Percentiles rank a stretch among this genome's conserved stretches.
These are phyloP conservation scores for Cerastoderma edule DNA, from an alignment of 2,888 invertebrate genomes.

Conservation along the genomic window DNA sequence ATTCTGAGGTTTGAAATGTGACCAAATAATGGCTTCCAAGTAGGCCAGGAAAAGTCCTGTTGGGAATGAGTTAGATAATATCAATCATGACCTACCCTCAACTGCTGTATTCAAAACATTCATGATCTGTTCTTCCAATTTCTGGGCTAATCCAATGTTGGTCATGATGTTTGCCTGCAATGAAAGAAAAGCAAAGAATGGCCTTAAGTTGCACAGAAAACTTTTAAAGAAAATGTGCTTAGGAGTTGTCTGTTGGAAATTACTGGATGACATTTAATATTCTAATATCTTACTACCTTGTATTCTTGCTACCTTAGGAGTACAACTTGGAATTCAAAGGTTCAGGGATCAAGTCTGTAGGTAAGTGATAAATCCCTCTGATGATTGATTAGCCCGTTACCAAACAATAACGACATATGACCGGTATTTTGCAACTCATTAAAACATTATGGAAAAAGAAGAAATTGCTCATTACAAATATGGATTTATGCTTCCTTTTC, in stretches of 20 bases:
- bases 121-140: conserved; percentile 80
- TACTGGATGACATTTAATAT: neutral
- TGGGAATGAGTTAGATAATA: neutral
- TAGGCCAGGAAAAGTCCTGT: too few species aligned
- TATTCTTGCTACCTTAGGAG: too few species aligned
- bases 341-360: too few species aligned
- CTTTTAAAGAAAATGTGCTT: neutral
- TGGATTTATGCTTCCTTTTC: neutral
- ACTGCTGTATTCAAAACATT: conserved; percentile 79
- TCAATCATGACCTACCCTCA: conserved; percentile 70
- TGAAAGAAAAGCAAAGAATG: neutral
- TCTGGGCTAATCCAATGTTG: conserved; percentile 76
- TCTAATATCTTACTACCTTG: too few species aligned
- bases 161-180: conserved; percentile 77
- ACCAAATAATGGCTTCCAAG: too few species aligned
- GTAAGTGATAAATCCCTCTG: too few species aligned
- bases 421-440: neutral
- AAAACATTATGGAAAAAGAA: neutral
- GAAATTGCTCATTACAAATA: neutral
- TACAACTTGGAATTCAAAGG: too few species aligned
- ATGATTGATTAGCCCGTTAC: neutral
- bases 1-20: too few species aligned
- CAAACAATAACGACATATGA: neutral
- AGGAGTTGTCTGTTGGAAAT: neutral
- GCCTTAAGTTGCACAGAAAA: neutral